Conservation (phyloP, 2,888 invertebrate genomes). For the Trachelus iudaicus region DNA sequence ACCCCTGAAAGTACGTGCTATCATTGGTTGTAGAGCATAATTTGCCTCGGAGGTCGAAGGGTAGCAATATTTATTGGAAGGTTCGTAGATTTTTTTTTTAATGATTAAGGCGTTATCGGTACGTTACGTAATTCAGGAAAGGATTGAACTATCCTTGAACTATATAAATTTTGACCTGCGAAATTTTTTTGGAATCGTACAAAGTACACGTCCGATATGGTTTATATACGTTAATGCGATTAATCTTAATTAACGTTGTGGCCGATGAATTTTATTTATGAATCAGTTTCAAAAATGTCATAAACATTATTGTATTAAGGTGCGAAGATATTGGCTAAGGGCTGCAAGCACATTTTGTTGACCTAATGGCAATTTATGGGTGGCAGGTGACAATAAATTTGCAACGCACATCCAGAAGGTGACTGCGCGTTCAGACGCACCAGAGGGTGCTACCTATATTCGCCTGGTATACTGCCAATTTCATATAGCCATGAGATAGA, state of each 20-base stretch:
- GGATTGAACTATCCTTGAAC: not conserved
- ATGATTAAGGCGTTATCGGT: not conserved
- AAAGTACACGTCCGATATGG: not conserved
- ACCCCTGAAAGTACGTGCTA: not conserved
- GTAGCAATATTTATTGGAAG: not conserved
- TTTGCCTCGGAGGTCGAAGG: not conserved
- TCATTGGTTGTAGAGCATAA: not conserved
- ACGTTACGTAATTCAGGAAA: not conserved
- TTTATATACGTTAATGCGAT: not conserved
- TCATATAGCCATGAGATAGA: not conserved
- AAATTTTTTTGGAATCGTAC: not conserved
- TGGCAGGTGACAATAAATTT: slow-evolving; percentile 25
- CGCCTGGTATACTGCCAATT: not conserved
- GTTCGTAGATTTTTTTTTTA: not conserved
- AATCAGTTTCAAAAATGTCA: not conserved
- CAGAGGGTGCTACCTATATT: slow-evolving; percentile 11
- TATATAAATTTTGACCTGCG: not conserved
- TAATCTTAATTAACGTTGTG: not conserved
- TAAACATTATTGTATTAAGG: not conserved
- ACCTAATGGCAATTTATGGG: slow-evolving; percentile 18
- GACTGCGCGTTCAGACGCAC: slow-evolving; percentile 24
- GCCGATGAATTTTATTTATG: not conserved
- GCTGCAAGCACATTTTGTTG: not conserved
- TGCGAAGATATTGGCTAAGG: not conserved
- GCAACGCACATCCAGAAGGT: slow-evolving; percentile 11